Percentiles rank a stretch among this genome's conserved stretches.
These are phyloP conservation scores for Oncorhynchus clarkii DNA, from an alignment of 2,113 vertebrate species.

Conservation along the genomic window DNA sequence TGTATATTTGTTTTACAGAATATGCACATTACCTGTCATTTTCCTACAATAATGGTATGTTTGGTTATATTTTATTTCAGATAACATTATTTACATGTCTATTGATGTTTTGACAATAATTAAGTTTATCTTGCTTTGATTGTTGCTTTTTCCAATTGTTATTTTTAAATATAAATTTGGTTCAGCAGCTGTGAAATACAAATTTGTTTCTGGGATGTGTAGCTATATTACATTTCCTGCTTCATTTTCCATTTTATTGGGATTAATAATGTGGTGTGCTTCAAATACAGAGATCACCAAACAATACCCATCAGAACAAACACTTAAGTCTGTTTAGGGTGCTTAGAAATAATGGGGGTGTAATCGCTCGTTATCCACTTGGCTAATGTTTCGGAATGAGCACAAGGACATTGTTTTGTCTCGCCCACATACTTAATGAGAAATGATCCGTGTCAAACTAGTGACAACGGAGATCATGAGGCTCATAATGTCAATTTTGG, in stretches of 20 bases:
- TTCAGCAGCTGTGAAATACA: not conserved
- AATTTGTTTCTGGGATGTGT: not conserved
- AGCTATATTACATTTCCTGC: not conserved
- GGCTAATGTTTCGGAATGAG: constrained; percentile 39
- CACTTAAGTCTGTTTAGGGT: constrained; percentile 24
- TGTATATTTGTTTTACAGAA: too few species aligned
- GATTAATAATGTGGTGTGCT: not conserved
- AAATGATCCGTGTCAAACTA: constrained; percentile 49
- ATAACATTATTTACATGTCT: too few species aligned
- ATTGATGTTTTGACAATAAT: too few species aligned
- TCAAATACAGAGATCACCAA: constrained; percentile 10
- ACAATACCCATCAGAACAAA: constrained; percentile 27
- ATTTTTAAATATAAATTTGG: too few species aligned
- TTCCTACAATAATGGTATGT: too few species aligned
- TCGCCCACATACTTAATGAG: constrained; percentile 43
- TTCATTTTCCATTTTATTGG: not conserved
- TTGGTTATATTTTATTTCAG: too few species aligned
- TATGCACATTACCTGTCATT: too few species aligned
- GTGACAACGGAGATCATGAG: constrained; percentile 29
- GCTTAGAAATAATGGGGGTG: constrained; percentile 37
- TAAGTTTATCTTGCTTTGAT: too few species aligned
- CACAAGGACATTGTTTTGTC: constrained; percentile 45
- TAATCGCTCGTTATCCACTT: constrained; percentile 48
- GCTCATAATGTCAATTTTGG: constrained; percentile 4
- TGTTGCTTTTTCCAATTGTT: not conserved